These are phyloP conservation scores for Hypena proboscidalis DNA, from an alignment of 2,888 invertebrate species.

Conservation along the genomic window DNA sequence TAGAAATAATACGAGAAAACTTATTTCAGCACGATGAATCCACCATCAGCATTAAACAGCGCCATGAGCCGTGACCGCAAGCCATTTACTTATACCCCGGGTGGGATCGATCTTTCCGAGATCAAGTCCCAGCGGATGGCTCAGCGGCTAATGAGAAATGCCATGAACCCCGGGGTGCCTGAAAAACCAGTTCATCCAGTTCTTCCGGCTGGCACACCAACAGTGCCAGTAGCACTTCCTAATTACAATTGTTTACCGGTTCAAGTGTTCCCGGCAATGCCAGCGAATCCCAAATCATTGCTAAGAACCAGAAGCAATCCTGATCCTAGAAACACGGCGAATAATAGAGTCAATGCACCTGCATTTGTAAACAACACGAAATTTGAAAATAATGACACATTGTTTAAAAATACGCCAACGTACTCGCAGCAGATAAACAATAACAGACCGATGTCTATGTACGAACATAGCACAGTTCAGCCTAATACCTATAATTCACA, in stretches of 20 bases:
- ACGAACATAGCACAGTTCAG: slow-evolving; percentile 51
- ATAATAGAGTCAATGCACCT: slow-evolving; percentile 40
- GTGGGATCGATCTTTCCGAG: slow-evolving; percentile 95
- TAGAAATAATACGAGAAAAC: slow-evolving; percentile 50
- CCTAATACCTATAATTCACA: slow-evolving; percentile 40
- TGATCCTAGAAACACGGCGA: slow-evolving; percentile 54
- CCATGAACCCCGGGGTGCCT: slow-evolving; percentile 89
- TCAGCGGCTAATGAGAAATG: slow-evolving; percentile 86
- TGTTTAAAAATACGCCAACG: slow-evolving; percentile 49
- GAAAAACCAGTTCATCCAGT: slow-evolving; percentile 84
- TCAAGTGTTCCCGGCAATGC: slow-evolving; percentile 87
- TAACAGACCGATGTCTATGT: slow-evolving; percentile 57
- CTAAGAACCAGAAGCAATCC: slow-evolving; percentile 74
- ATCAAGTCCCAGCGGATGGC: slow-evolving; percentile 96
- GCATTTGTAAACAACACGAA: slow-evolving; percentile 46
- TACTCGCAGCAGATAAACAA: slow-evolving; percentile 55
- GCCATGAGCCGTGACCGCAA: slow-evolving; percentile 97
- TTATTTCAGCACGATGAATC: slow-evolving; percentile 85
- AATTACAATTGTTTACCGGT: slow-evolving; percentile 80
- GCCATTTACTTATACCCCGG: slow-evolving; percentile 97
- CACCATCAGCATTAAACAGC: slow-evolving; percentile 94
- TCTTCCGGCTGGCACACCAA: slow-evolving; percentile 78
- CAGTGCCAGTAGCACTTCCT: slow-evolving; percentile 72
- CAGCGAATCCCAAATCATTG: slow-evolving; percentile 87
- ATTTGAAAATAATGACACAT: slow-evolving; percentile 46